Evolutionary conservation across 2,113 vertebrate genomes (phyloP).

Genomic region (Sminthopsis crassicaudata): DNA sequence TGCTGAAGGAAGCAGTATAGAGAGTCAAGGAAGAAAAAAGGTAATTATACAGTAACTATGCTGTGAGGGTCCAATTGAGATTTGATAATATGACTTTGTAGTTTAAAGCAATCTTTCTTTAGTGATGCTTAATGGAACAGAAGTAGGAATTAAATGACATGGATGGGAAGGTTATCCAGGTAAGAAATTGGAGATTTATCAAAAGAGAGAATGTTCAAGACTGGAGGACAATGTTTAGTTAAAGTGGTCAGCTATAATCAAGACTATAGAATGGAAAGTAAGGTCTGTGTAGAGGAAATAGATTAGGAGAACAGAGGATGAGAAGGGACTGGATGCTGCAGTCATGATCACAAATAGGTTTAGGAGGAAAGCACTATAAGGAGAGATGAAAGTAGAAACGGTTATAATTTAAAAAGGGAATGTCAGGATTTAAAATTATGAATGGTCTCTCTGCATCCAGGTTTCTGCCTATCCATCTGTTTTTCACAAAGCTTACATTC

Average conservation of each 20-base stretch:
- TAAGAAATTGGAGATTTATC: not conserved
- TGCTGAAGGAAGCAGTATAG: not conserved
- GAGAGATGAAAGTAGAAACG: not conserved
- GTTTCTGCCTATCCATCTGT: not conserved
- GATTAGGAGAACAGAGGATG: not conserved
- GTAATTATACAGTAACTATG: not conserved
- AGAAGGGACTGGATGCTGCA: not conserved
- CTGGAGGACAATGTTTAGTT: not conserved
- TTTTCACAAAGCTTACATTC: not conserved
- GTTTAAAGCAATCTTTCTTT: not conserved
- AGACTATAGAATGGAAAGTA: not conserved
- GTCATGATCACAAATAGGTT: not conserved
- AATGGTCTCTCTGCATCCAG: not conserved
- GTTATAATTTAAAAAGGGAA: not conserved
- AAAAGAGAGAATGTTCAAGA: not conserved
- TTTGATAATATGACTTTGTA: not conserved
- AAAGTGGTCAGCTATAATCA: not conserved
- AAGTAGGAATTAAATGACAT: not conserved
- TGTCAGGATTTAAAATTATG: not conserved
- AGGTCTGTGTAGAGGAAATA: not conserved
- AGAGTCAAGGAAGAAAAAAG: not conserved
- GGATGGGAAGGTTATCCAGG: not conserved
- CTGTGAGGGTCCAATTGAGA: not conserved
- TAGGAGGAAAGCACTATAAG: not conserved
- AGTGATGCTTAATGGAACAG: not conserved